Percentiles rank a stretch among this genome's conserved stretches.
These are phyloP conservation scores for Trichogramma pretiosum DNA, from an alignment of 1,140 invertebrate genomes.

Conservation along the genomic window DNA sequence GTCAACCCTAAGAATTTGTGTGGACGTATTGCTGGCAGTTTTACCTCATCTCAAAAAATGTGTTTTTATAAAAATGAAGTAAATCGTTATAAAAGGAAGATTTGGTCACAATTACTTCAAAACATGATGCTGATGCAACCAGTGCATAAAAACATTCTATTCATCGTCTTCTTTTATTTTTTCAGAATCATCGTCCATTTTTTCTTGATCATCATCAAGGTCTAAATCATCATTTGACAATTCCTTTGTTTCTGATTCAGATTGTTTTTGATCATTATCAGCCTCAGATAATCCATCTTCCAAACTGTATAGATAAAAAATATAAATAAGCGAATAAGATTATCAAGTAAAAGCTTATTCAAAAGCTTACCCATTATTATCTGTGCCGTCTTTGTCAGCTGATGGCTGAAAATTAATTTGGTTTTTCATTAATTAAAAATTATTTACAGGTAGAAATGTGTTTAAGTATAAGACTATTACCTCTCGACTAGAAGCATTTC, in stretches of 20 bases:
- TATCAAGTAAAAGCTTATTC: constrained; percentile 3
- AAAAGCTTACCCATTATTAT: constrained; percentile 7
- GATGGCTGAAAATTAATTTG: constrained; percentile 37
- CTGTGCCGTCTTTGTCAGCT: constrained; percentile 38
- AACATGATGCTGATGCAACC: constrained; percentile 2
- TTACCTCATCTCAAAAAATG: constrained; percentile 7
- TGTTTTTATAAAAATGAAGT: constrained; percentile 15
- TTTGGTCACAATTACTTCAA: constrained; percentile 9
- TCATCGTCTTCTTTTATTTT: constrained; percentile 40
- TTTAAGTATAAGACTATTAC: constrained; percentile 26
- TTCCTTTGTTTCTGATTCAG: constrained; percentile 31
- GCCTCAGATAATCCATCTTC: constrained; percentile 26
- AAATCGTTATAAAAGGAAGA: constrained; percentile 11
- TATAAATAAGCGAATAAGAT: neutral
- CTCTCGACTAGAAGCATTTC: constrained; percentile 46
- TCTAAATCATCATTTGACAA: constrained; percentile 30
- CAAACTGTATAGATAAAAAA: constrained; percentile 20
- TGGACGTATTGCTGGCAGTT: constrained; percentile 14
- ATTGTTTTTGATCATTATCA: constrained; percentile 28
- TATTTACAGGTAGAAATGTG: neutral
- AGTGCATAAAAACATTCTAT: constrained; percentile 23
- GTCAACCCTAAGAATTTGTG: constrained; percentile 6
- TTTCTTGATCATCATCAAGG: constrained; percentile 30
- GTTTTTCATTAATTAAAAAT: constrained; percentile 12
- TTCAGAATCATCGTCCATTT: constrained; percentile 39